Evolutionary conservation across 2,113 vertebrate species (phyloP).

Genomic region (human (Homo sapiens)): DNA sequence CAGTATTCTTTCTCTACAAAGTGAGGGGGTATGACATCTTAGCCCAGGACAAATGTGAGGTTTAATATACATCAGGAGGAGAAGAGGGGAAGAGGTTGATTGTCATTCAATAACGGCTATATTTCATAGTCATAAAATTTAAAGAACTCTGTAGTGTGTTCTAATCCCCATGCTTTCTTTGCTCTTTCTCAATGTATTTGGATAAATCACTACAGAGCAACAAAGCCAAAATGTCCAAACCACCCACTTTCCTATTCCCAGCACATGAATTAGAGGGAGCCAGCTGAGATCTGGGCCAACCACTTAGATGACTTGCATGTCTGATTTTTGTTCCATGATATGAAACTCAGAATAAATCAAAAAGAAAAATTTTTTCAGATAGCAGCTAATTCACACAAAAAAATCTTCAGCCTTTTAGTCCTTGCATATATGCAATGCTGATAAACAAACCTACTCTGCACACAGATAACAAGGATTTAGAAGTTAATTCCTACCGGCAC

Average conservation of each 20-base stretch:
- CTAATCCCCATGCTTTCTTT: constrained; percentile 13
- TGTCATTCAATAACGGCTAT: background rate
- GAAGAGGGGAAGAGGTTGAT: background rate
- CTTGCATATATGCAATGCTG: background rate
- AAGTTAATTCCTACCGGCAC: background rate
- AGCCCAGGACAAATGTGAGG: background rate
- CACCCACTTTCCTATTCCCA: constrained; percentile 71
- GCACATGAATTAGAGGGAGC: constrained; percentile 48
- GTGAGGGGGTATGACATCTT: background rate
- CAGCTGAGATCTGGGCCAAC: constrained; percentile 35
- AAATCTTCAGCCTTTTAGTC: background rate
- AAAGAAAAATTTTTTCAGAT: constrained; percentile 33
- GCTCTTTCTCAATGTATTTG: constrained; percentile 44
- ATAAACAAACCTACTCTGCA: background rate
- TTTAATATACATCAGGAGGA: background rate
- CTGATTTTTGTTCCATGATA: constrained; percentile 61
- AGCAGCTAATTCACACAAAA: constrained; percentile 17
- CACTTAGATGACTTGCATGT: constrained; percentile 38
- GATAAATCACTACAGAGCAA: constrained; percentile 53
- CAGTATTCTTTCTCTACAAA: background rate
- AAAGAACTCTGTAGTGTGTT: background rate
- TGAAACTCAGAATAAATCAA: constrained; percentile 64
- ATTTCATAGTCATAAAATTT: background rate
- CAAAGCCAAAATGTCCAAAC: constrained; percentile 60
- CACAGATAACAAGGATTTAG: background rate